Evolutionary conservation across 2,797 vertebrate genomes (phyloP), one percentile per base, ranked within the genome.

Genomic region (Okamejei kenojei): DNA sequence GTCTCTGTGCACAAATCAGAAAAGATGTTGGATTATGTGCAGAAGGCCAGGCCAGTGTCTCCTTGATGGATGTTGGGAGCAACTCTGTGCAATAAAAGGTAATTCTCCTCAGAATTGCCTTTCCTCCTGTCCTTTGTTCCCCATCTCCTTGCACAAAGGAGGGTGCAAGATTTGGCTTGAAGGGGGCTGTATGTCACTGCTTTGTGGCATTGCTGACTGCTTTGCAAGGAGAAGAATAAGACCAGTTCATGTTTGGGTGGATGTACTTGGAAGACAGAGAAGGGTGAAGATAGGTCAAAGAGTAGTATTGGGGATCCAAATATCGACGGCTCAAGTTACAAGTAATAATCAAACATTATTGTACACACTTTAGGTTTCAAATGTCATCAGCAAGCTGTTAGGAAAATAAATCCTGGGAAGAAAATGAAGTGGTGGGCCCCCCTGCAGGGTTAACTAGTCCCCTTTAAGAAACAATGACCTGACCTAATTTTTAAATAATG

Each of bases 381-480:
- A 7, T 58, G 29, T 61, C 80, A 45, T 82, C 45, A 10, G 80
- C 80, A 82, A 61, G 13, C 5, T 6, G 45, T 54, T 54, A 54
- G 63, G 23, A 45, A 29, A 32, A 15, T 15, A 65, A 86, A 32
- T 15, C 0, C 7, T 29, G 26, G 23, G 45, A 32, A n/a, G 58
- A 32, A 86, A 86, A 84, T 90, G 68, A 26, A 74, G 35, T 74
- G 90, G n/a, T 91, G 68, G 65, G 68, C 15, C 68, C 88, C 10
- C 38, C 35, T 76, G 45, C 45, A 92, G 68, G 23, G 74, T 13
- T 29, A 54, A 26, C 61, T 68, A 29, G 38, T 92, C 90, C 23
- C 38, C 90, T 92, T 76, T 92, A 92, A 92, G 90, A 76, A 76
- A 38, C n/a, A n/a, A 29, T 54, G 73, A 92, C 45, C 90, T 92